Percentiles rank a stretch among this genome's conserved stretches.
phyloP scores from a whole-genome alignment of 2,797 vertebrate species.

The Leptoclinus maculatus region DNA sequence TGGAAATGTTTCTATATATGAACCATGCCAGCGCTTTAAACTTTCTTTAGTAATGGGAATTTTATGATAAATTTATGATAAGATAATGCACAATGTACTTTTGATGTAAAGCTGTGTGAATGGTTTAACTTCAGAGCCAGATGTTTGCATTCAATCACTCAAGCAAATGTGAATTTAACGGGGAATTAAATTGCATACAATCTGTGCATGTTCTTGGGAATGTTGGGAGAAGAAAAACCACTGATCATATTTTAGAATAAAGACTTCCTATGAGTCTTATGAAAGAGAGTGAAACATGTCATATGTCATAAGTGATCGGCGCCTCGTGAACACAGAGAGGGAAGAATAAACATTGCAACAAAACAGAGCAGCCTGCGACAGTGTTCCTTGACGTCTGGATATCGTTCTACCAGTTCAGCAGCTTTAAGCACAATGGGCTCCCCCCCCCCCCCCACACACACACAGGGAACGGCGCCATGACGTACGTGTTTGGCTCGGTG shows the following conservation, averaged over 20 bases:
- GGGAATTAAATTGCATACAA: not conserved
- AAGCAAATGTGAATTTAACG: not conserved
- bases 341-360: constrained; percentile 20
- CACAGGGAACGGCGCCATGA: constrained; percentile 47
- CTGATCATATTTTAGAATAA: no score
- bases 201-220: not conserved
- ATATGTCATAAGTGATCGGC: not conserved
- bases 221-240: no score
- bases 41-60: not conserved
- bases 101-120: not conserved
- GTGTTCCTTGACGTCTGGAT: constrained; percentile 17
- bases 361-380: constrained; percentile 1
- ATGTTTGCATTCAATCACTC: not conserved
- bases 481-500: constrained; percentile 5
- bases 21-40: not conserved
- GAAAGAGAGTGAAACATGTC: not conserved
- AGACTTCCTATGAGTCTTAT: no score
- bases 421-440: constrained; percentile 56
- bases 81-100: not conserved
- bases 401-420: constrained; percentile 65
- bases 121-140: not conserved
- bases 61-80: not conserved
- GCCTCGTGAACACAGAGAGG: not conserved
- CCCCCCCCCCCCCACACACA: constrained; percentile 1
- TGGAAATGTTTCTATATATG: not conserved